phyloP scores from a whole-genome alignment of 2,113 vertebrate species.

The Cyrtonyx montezumae region DNA sequence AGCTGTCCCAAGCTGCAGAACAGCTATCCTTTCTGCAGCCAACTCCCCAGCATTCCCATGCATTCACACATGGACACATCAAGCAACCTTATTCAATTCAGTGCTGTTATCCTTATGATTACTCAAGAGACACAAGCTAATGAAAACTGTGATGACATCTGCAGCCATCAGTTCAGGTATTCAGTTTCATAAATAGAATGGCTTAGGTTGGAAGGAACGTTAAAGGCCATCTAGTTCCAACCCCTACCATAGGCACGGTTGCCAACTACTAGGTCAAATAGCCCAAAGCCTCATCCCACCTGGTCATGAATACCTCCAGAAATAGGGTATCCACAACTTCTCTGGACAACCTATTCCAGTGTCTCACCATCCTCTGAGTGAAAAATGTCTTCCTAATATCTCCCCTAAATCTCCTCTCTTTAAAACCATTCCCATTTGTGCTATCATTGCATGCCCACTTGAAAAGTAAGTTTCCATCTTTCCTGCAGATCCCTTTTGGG shows the following conservation, averaged over 20 bases:
- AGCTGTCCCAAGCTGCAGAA: background rate
- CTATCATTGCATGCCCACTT: background rate
- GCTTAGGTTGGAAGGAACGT: background rate
- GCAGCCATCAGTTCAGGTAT: background rate
- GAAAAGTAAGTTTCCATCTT: background rate
- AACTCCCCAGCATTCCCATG: background rate
- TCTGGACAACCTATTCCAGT: background rate
- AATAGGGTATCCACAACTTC: background rate
- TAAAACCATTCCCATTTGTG: background rate
- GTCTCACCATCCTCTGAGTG: background rate
- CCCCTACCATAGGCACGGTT: background rate
- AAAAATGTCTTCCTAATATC: background rate
- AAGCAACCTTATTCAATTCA: background rate
- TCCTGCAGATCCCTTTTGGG: background rate
- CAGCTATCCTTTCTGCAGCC: background rate
- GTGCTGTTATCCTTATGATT: background rate
- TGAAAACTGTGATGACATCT: background rate
- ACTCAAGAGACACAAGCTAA: background rate
- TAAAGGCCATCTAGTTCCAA: background rate
- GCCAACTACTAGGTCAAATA: background rate
- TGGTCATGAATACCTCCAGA: background rate
- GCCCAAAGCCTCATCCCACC: background rate
- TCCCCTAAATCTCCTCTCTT: background rate
- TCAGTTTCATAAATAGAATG: background rate
- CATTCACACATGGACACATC: background rate